Conservation (phyloP, 2,113 vertebrate species). For the Chauna torquata region DNA sequence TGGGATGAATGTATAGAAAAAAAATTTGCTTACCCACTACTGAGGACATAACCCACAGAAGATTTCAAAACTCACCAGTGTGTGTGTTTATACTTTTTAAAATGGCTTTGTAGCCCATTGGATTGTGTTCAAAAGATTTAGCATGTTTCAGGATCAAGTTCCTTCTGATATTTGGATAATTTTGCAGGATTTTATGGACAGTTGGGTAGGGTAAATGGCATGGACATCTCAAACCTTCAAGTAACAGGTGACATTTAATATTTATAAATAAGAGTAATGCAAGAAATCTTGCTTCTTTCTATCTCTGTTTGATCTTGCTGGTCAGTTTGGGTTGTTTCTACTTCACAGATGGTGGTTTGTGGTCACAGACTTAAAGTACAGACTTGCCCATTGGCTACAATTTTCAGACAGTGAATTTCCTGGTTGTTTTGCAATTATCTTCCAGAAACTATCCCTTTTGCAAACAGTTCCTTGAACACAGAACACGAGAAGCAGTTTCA, state of each 20-base stretch:
- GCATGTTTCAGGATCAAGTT: neutral
- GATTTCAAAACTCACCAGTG: neutral
- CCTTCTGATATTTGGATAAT: neutral
- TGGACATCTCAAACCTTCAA: neutral
- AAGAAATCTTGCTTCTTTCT: neutral
- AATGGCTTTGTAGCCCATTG: neutral
- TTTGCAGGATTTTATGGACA: neutral
- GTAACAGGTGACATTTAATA: neutral
- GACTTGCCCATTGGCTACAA: neutral
- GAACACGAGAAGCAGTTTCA: neutral
- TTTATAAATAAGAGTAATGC: neutral
- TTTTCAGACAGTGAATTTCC: neutral
- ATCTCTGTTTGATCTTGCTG: neutral
- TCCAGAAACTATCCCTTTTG: neutral
- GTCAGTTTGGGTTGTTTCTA: neutral
- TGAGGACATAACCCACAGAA: neutral
- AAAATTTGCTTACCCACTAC: neutral
- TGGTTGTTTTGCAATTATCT: neutral
- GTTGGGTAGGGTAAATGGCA: neutral
- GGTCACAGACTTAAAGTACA: neutral
- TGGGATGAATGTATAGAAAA: neutral
- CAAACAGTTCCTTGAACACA: neutral
- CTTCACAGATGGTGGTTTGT: neutral
- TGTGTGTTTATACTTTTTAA: neutral
- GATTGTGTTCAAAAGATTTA: neutral